These are phyloP conservation scores for Entomobrya multifasciata DNA, from an alignment of 2,888 invertebrate genomes.

Conservation along the genomic window DNA sequence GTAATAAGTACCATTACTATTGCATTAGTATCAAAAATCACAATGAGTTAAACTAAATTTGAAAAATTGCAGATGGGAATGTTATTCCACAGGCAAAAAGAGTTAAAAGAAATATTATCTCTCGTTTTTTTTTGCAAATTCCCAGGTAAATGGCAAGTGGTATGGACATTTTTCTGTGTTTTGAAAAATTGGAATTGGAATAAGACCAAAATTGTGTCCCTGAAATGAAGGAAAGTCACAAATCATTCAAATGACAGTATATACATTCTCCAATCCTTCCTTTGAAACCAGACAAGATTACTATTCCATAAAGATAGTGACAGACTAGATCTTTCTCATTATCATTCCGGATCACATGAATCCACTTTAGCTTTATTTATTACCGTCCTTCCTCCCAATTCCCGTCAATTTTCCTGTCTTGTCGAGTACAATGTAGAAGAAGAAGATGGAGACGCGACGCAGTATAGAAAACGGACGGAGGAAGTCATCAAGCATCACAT, in stretches of 20 bases:
- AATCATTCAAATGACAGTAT: constrained; percentile 41
- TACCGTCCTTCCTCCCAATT: neutral
- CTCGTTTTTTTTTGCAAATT: no score
- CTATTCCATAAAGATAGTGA: no score
- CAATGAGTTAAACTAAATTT: no score
- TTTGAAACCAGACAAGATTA: no score
- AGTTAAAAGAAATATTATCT: no score
- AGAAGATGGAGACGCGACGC: no score
- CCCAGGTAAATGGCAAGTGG: no score
- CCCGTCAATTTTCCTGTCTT: neutral
- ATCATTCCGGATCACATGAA: constrained; percentile 13
- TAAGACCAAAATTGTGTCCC: neutral
- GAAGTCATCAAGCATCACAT: constrained; percentile 9
- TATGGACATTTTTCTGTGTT: neutral
- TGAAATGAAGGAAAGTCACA: constrained; percentile 4
- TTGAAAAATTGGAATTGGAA: neutral
- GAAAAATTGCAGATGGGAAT: no score
- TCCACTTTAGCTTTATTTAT: constrained; percentile 37
- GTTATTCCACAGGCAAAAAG: no score
- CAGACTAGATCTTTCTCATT: constrained; percentile 2
- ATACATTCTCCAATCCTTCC: no score
- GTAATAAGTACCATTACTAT: no score
- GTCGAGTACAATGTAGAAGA: neutral
- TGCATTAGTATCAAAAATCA: no score
- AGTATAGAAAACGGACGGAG: neutral